phyloP scores from a whole-genome alignment of 2,113 vertebrate genomes.

The Zingel zingel region DNA sequence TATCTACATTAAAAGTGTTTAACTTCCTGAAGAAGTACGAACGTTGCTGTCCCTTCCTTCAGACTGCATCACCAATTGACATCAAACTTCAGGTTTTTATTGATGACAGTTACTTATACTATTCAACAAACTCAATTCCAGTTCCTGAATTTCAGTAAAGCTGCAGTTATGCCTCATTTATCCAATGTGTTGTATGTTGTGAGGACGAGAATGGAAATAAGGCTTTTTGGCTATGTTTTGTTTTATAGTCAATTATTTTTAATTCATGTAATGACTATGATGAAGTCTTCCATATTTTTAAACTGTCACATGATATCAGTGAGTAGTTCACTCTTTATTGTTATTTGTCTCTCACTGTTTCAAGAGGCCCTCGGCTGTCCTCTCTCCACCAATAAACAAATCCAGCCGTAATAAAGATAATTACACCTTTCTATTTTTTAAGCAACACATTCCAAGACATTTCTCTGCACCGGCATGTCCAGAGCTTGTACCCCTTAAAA shows the following conservation, averaged over 20 bases:
- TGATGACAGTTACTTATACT: too few species aligned
- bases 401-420: slow-evolving; percentile 67
- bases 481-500: slow-evolving; percentile 59
- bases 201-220: too few species aligned
- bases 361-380: slow-evolving; percentile 5
- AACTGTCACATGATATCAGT: not conserved
- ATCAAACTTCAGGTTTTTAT: too few species aligned
- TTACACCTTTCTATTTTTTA: slow-evolving; percentile 52
- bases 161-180: too few species aligned
- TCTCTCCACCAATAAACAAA: slow-evolving; percentile 54
- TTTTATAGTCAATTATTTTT: not conserved
- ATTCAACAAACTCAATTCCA: too few species aligned
- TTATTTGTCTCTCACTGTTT: slow-evolving; percentile 20
- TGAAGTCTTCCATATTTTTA: not conserved
- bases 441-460: slow-evolving; percentile 56
- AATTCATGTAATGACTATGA: not conserved
- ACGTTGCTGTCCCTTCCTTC: too few species aligned
- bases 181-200: not conserved
- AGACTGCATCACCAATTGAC: too few species aligned
- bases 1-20: too few species aligned
- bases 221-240: not conserved
- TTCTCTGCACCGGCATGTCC: slow-evolving; percentile 44
- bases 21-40: too few species aligned
- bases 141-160: too few species aligned
- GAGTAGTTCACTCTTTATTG: not conserved